Evolutionary conservation across 2,113 vertebrate species (phyloP).

Genomic region (Pogona vitticeps): DNA sequence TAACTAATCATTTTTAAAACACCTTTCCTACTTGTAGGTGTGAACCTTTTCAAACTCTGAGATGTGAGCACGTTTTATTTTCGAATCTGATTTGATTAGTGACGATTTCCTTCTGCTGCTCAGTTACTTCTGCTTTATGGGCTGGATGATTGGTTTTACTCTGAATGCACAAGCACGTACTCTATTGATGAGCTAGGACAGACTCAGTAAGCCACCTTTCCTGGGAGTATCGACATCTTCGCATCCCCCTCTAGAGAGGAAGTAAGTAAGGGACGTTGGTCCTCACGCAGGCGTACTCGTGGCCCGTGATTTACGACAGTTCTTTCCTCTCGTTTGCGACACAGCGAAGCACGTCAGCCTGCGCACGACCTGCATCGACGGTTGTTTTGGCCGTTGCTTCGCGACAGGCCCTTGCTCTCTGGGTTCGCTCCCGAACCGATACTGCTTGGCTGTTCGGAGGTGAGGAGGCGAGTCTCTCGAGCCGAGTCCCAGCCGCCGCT

Average conservation of each 20-base stretch:
- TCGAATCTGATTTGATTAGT: no score
- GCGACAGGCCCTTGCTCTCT: background rate
- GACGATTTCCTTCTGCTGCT: no score
- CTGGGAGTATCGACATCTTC: no score
- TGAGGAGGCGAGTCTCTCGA: background rate
- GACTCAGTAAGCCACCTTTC: background rate
- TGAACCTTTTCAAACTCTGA: no score
- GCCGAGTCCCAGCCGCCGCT: background rate
- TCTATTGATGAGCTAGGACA: background rate
- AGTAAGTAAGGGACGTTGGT: background rate
- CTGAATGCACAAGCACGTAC: no score
- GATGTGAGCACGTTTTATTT: no score
- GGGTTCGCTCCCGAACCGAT: background rate
- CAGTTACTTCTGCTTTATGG: no score
- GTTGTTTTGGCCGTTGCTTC: slow-evolving; percentile 31
- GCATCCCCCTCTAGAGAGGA: background rate
- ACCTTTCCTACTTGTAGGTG: no score
- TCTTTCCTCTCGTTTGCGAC: background rate
- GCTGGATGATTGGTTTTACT: no score
- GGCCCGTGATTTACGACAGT: background rate
- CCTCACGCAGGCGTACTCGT: background rate
- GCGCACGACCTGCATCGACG: background rate
- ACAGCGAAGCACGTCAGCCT: background rate
- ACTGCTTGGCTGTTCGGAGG: background rate
- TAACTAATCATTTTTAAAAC: no score